Evolutionary conservation across 2,113 vertebrate species (phyloP).

Genomic region (Eolophus roseicapilla): DNA sequence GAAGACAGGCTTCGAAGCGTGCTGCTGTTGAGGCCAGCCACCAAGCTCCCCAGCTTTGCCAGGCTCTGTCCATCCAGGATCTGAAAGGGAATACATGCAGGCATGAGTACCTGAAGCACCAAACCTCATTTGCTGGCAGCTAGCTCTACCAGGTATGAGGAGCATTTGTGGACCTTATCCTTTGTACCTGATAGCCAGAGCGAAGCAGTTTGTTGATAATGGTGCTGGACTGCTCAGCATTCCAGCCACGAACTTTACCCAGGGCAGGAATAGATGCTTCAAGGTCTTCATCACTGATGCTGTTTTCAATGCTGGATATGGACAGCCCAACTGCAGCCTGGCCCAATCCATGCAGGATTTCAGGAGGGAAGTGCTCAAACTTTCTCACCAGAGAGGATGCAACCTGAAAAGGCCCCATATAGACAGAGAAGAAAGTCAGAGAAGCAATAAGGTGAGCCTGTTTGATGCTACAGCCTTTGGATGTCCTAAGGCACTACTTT

Average conservation of each 20-base stretch:
- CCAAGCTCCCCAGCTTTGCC: slow-evolving; percentile 35
- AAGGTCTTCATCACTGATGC: neutral
- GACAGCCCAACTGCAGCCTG: slow-evolving; percentile 47
- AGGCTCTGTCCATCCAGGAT: neutral
- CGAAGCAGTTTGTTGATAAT: slow-evolving; percentile 4
- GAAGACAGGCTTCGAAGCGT: neutral
- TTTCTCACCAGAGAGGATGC: neutral
- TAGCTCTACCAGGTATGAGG: neutral
- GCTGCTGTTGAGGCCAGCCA: slow-evolving; percentile 42
- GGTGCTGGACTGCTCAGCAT: neutral
- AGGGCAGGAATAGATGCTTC: slow-evolving; percentile 11
- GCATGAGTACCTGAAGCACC: neutral
- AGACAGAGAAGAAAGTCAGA: neutral
- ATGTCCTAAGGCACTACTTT: neutral
- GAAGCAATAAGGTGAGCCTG: rapidly evolving
- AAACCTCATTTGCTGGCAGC: neutral
- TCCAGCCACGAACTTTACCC: neutral
- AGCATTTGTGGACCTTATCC: neutral
- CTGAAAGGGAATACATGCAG: neutral
- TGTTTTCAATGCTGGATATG: neutral
- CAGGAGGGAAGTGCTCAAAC: neutral
- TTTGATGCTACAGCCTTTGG: neutral
- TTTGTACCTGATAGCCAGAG: slow-evolving; percentile 47
- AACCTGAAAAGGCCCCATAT: slow-evolving; percentile 2
- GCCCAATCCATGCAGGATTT: neutral